Evolutionary conservation across 2,797 vertebrate genomes (phyloP), one percentile per base, ranked within the genome.

Genomic region (Rhinatrema bivittatum): DNA sequence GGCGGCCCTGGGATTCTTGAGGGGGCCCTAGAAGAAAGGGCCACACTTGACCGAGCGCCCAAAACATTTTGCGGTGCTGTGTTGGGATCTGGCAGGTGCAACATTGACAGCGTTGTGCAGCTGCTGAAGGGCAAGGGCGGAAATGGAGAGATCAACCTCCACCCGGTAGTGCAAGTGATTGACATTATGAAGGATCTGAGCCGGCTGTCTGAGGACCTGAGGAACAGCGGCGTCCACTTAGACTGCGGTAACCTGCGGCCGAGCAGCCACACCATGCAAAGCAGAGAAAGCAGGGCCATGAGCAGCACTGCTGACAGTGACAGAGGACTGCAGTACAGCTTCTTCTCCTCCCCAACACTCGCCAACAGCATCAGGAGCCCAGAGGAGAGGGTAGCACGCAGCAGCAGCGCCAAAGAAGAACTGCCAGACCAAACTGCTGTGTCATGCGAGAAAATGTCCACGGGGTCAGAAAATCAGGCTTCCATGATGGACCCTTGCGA

Each of bases 351-450:
- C 1, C 82, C 89, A 15, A 67, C 87, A 62, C 70, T 94, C 77
- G 90, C 93, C 68, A 94, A 92, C 76, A 93, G 91, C 52, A 87
- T 95, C 53, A 87, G 87, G 50, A 89, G 86, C 48, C 90, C 92
- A 1, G 80, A 90, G 74, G 84, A 88, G 59, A 77, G 79, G 15
- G 66, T 78, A 13, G 47, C 72, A 33, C 73, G 77, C 29, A 50
- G 42, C 2, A 46, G 56, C 26, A 59, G 65, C 3, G 16, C 69
- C 63, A 84, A 83, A 53, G 39, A 66, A 0, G 77, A 79, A 36
- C 57, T 54, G 0, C 56, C 76, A 3, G 52, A 62, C 35, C 73
- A 78, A 1, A 56, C 54, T 14, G 35, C 20, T 42, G 65, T 24
- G 46, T 51, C 0, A 1, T 70, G 26, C 0, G 64, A 73, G 3